Base-by-base conservation (phyloP, 2,797 vertebrate genomes). In the Threskiornis aethiopicus region DNA sequence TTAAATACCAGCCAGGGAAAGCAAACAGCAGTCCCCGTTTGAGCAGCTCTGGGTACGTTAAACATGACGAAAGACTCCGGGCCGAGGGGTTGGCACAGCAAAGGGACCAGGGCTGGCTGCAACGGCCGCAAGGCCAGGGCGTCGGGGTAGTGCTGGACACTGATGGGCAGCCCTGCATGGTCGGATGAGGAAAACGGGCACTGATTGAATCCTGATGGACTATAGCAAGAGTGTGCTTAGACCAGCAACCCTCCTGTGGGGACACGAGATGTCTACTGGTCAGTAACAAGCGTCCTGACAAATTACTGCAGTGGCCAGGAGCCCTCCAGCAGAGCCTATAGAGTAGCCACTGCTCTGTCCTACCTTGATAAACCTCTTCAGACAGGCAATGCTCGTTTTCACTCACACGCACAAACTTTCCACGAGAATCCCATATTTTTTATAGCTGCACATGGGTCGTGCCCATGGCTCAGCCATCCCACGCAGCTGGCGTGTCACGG, bases 1-100 rank as follows among this genome's bases (percentile, higher is more conserved):
- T 98, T 98, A 95, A 99, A 66, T 39, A 75, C 14, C 31, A 39
- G 49, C 98, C 97, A 65, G 42, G 73, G 58, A 96, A 97, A 98
- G 93, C 96, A 99, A 98, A 98, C 95, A 98, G 19, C 26, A 58
- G 47, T 55, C 35, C 42, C 26, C 11, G 25, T 88, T 93, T 0
- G 10, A 76, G 85, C 16, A 39, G 20, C 10, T 73, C n/a, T 8
- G 33, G 71, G 71, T 42, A 93, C 52, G 44, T 77, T 69, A 83
- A 92, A 89, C 71, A 75, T 5, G 6, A 81, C 39, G 49, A 88
- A 89, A 76, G 35, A 16, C 75, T 83, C 21, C 1, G 0, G 41
- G 41, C 26, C 5, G 19, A 82, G 24, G 35, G 7, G 10, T 0
- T 71, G 85, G 81, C 39, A 65, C 21, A 72, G 85, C 41, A 81